Base-by-base conservation (phyloP, 2,888 invertebrate genomes). In the Ochlodes sylvanus region DNA sequence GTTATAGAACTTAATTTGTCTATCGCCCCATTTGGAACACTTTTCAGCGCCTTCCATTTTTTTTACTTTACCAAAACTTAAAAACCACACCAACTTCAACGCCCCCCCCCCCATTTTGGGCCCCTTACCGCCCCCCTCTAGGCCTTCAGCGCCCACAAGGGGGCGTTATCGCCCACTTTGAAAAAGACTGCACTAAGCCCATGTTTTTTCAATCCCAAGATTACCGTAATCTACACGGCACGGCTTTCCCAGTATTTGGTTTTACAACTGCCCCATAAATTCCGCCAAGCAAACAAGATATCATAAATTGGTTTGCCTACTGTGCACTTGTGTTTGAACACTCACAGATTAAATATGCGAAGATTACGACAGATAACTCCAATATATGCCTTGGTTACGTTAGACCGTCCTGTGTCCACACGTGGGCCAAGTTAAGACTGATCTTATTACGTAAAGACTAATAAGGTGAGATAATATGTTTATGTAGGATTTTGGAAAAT, bases 181-280 rank as follows among this genome's bases (percentile, higher is more conserved):
- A n/a, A n/a, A n/a, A n/a, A n/a, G n/a, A n/a, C n/a, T 27, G 2
- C 27, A 5, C 27, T 27, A 27, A 27, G 5, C 27, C 27, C 27
- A 27, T 27, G 5, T 27, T 38, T 38, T 38, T 38, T 38, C 2
- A 12, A 9, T 50, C n/a, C 12, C 6, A 50, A 50, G 54, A 55
- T 67, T 54, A 44, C 15, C 42, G n/a, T 56, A 56, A 44, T 62
- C 47, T 47, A 4, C 32, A n/a, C 56, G 27, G 15, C 32, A n/a
- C 56, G 27, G 15, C 60, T 47, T 56, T 38, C 21, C 1, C 6
- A 27, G 34, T 67, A 55, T 60, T 67, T 67, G 66, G 21, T 34
- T 55, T 41, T 17, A 5, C 60, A 60, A 47, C 42, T 61, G 61
- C 12, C 55, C 62, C 67, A 68, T 68, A 68, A 68, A 68, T 68